Percentiles rank a stretch among this genome's conserved stretches.
These are phyloP conservation scores for Melanotus villosus DNA, from an alignment of 2,888 invertebrate species.

Conservation along the genomic window DNA sequence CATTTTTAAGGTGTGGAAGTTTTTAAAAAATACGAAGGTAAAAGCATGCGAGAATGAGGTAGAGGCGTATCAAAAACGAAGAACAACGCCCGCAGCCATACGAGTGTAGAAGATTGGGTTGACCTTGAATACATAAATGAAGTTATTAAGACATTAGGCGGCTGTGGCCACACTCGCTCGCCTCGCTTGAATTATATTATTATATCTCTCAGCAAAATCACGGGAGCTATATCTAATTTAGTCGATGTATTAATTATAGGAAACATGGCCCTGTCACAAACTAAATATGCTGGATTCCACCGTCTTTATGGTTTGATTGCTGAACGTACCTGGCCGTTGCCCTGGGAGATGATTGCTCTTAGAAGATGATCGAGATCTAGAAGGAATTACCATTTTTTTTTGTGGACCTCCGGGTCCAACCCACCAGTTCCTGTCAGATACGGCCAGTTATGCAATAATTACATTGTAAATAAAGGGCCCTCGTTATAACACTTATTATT, in stretches of 20 bases:
- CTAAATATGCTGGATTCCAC: conserved; percentile 31
- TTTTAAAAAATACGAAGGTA: conserved; percentile 26
- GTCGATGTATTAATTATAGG: conserved; percentile 66
- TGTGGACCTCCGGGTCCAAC: background rate
- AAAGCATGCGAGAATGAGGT: conserved; percentile 39
- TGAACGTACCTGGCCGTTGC: conserved; percentile 29
- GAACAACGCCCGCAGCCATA: conserved; percentile 51
- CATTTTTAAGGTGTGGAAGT: no score
- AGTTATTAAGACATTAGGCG: conserved; percentile 69
- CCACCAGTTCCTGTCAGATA: conserved; percentile 22
- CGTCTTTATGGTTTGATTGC: conserved; percentile 13
- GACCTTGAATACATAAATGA: conserved; percentile 68
- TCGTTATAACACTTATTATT: conserved; percentile 18
- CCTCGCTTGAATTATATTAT: conserved; percentile 65
- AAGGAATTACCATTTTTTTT: conserved; percentile 33
- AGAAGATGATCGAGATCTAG: conserved; percentile 25
- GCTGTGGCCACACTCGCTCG: conserved; percentile 64
- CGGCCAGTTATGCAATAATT: conserved; percentile 22
- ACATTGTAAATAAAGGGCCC: conserved; percentile 25
- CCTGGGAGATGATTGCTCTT: conserved; percentile 34
- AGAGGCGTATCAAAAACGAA: conserved; percentile 50
- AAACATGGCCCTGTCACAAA: conserved; percentile 54
- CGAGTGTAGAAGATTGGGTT: conserved; percentile 56
- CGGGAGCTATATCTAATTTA: conserved; percentile 66
- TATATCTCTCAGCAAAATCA: conserved; percentile 66